Base-by-base conservation (phyloP, 2,797 vertebrate genomes). In the Eospalax fontanierii region DNA sequence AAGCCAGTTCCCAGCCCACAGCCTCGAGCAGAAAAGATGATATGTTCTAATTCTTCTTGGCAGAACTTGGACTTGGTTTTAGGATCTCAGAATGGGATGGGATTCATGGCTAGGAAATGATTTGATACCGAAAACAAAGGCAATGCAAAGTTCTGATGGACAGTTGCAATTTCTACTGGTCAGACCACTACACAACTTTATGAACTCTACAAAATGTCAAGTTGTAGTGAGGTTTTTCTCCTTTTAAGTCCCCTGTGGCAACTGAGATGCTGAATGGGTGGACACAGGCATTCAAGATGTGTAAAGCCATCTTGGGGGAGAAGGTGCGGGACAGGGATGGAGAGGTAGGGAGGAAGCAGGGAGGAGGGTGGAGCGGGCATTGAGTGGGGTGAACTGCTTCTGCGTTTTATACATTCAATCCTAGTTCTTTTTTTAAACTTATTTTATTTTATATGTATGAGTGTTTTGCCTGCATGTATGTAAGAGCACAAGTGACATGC, bases 1-100 rank as follows among this genome's bases (percentile, higher is more conserved):
- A 91, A 92, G 89, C 28, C 92, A 76, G 83, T 12, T 75, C 38
- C 92, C 92, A 46, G 59, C 15, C 33, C 40, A 75, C 9, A 61
- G 19, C 16, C 63, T 4, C 21, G 68, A 59, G 30, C 26, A 38
- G 50, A 59, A 50, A 68, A 61, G n/a, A 63, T 5, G 12, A 26
- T 33, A 22, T 1, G 9, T 59, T 83, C 66, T 35, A 4, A 7
- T 46, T 84, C 43, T 59, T 43, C 73, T 46, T 33, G 30, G 63
- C 66, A 75, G 57, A 88, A 89, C 70, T 3, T 75, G 68, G 33
- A 33, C 40, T 50, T 43, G 3, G 33, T 94, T 74, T 50, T 59
- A 33, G 35, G 66, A 87, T 74, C 95, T 79, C 43, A 80, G n/a
- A 75, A 54, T 24, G 28, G 26, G 63, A 22, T 70, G 46, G 46